A percentile compares a stretch with the other conserved stretches of the same genome.
phyloP scores from a whole-genome alignment of 2,797 vertebrate species.

The Psittacula derbiana region DNA sequence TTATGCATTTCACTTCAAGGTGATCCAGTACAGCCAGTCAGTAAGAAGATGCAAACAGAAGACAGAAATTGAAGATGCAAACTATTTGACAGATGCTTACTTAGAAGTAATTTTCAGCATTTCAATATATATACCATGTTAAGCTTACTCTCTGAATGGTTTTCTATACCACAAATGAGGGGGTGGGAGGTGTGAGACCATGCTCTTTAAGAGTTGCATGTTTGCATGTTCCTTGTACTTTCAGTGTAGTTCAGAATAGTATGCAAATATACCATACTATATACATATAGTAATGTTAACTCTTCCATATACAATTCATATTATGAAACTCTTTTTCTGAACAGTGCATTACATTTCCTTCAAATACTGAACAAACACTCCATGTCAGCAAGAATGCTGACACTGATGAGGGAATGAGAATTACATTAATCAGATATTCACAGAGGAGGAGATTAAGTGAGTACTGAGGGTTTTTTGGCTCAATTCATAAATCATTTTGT shows the following conservation, averaged over 20 bases:
- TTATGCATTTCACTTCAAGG: neutral
- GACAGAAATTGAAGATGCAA: neutral
- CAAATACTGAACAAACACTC: neutral
- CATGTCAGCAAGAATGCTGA: neutral
- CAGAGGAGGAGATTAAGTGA: rapidly evolving
- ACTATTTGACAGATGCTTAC: neutral
- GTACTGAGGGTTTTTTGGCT: neutral
- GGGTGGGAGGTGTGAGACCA: neutral
- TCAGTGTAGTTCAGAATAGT: neutral
- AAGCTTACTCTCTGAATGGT: neutral
- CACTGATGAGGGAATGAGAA: neutral
- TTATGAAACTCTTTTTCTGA: neutral
- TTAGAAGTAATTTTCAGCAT: neutral
- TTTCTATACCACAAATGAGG: neutral
- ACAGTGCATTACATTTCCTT: neutral
- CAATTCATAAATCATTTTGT: neutral
- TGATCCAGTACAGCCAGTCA: neutral
- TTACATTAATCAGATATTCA: neutral
- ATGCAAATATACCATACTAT: neutral
- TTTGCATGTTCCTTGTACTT: neutral
- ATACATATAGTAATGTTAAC: neutral
- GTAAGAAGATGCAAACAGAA: neutral
- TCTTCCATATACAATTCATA: neutral
- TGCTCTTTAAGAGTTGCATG: neutral
- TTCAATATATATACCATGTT: neutral